Conservation (phyloP, 2,888 invertebrate species). For the Campopleginae sp. region DNA sequence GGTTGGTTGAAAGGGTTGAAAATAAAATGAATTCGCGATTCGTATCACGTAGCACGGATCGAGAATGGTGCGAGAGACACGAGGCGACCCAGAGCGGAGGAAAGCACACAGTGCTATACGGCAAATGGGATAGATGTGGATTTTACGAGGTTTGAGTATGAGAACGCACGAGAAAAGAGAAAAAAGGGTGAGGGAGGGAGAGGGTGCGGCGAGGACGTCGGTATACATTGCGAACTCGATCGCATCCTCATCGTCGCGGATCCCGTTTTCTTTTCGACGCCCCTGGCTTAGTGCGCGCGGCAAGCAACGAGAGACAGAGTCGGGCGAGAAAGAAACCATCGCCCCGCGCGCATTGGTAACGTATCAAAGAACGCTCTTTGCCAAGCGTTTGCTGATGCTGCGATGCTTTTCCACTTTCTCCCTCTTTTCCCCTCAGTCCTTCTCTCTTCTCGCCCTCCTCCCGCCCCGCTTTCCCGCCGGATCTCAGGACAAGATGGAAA, state of each 20-base stretch:
- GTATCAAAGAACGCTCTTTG: constrained; percentile 75
- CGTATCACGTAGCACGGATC: constrained; percentile 77
- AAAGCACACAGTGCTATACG: constrained; percentile 35
- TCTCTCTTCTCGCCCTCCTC: background rate
- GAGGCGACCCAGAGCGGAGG: constrained; percentile 33
- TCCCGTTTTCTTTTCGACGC: constrained; percentile 48
- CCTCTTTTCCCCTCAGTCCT: constrained; percentile 19
- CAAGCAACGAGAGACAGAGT: constrained; percentile 66
- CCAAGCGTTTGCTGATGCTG: constrained; percentile 71
- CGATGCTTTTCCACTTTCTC: constrained; percentile 66
- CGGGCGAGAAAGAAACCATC: constrained; percentile 64
- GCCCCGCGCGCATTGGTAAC: constrained; percentile 67
- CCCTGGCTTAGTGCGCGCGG: constrained; percentile 58
- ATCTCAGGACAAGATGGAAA: constrained; percentile 25
- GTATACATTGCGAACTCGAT: constrained; percentile 43
- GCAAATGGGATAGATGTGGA: constrained; percentile 71
- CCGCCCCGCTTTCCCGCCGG: constrained; percentile 7
- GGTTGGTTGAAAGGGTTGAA: constrained; percentile 76
- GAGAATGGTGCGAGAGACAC: constrained; percentile 68
- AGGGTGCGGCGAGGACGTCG: constrained; percentile 17
- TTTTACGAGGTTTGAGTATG: constrained; percentile 70
- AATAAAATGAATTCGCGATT: constrained; percentile 79
- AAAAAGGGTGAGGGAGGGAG: background rate
- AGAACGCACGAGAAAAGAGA: constrained; percentile 50
- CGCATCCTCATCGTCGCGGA: constrained; percentile 39